These are phyloP conservation scores for Orussus abietinus DNA, from an alignment of 1,140 invertebrate genomes.

Conservation along the genomic window DNA sequence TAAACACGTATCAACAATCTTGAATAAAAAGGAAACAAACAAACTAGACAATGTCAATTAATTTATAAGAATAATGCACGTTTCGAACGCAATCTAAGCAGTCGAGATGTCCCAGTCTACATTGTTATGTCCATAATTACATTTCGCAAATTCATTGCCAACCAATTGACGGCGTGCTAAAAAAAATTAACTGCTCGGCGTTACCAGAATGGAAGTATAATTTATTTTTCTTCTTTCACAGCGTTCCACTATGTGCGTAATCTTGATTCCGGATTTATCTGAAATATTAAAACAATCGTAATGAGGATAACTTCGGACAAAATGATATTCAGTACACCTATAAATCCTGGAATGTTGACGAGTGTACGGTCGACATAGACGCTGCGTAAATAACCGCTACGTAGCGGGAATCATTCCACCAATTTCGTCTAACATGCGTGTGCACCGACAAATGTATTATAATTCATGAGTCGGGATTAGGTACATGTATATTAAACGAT, in stretches of 20 bases:
- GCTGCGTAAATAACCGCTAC: constrained; percentile 15
- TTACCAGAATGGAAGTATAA: constrained; percentile 34
- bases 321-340: constrained; percentile 1
- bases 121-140: no score
- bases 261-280: constrained; percentile 38
- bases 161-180: no score
- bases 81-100: no score
- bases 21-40: no score
- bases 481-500: constrained; percentile 28
- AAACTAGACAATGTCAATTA: no score
- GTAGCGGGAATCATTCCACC: constrained; percentile 33
- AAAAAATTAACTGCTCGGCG: constrained; percentile 25
- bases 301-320: neutral
- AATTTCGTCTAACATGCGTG: constrained; percentile 35
- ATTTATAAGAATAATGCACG: no score
- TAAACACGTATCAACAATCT: no score
- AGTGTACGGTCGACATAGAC: constrained; percentile 31
- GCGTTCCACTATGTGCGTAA: constrained; percentile 39
- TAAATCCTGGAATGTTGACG: constrained; percentile 1
- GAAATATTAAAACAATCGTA: constrained; percentile 5
- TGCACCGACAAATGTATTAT: constrained; percentile 23
- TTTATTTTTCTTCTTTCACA: constrained; percentile 27
- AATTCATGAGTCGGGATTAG: constrained; percentile 27
- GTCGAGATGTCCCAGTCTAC: no score
- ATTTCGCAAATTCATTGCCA: no score